phyloP scores from a whole-genome alignment of 1,140 invertebrate genomes.

The Xylocopa sonorina region DNA sequence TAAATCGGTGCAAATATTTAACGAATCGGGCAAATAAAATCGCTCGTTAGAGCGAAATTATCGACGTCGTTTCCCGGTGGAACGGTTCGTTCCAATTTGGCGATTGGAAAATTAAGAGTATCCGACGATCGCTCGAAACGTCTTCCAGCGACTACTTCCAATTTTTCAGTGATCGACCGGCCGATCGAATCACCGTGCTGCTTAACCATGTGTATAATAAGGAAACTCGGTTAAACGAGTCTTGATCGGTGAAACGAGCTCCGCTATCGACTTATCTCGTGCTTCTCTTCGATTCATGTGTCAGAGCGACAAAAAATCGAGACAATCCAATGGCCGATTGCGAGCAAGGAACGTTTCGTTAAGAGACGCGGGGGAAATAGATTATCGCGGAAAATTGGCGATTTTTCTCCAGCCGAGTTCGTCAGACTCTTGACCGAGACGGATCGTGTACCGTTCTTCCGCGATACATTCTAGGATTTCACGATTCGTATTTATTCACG shows the following conservation, averaged over 20 bases:
- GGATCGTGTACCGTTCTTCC: neutral
- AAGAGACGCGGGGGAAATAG: neutral
- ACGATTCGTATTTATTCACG: neutral
- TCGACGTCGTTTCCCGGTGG: neutral
- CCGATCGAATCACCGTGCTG: neutral
- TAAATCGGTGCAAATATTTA: conserved; percentile 34
- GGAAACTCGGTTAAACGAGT: neutral
- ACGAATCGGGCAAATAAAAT: conserved; percentile 20
- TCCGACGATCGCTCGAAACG: neutral
- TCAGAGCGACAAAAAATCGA: neutral
- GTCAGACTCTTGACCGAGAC: neutral
- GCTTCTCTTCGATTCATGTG: neutral
- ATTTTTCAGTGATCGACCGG: neutral
- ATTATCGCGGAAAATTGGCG: no score
- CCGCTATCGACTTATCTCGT: neutral
- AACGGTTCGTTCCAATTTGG: neutral
- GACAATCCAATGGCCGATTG: no score
- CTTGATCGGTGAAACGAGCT: neutral
- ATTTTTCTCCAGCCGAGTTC: no score
- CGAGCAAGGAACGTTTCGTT: no score
- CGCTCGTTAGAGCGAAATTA: conserved; percentile 20
- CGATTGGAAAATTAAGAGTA: conserved; percentile 4
- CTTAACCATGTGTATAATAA: neutral
- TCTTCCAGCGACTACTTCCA: neutral
- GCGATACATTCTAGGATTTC: neutral